phyloP scores from a whole-genome alignment of 2,888 invertebrate genomes.

The Thumatha senex region DNA sequence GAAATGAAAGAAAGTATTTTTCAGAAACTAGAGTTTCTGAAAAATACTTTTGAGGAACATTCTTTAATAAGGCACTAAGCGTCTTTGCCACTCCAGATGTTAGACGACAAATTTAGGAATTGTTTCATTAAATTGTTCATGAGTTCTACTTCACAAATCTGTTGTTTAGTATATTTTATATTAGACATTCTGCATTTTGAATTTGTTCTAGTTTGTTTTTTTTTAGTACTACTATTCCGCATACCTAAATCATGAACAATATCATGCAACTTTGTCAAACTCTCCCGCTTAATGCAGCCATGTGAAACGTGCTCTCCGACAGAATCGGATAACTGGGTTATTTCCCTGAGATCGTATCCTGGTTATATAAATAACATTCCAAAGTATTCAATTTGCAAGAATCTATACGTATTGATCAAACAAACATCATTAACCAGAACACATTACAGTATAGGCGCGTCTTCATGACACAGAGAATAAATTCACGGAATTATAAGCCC shows the following conservation, averaged over 20 bases:
- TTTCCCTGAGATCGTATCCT: not conserved
- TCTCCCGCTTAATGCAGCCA: not conserved
- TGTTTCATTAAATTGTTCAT: too few species aligned
- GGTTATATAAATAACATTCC: slow-evolving; percentile 7
- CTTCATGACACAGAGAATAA: slow-evolving; percentile 7
- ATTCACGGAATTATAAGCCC: slow-evolving; percentile 10
- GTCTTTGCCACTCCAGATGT: too few species aligned
- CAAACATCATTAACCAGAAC: slow-evolving; percentile 20
- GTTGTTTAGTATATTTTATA: too few species aligned
- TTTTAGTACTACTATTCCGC: too few species aligned
- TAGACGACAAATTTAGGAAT: too few species aligned
- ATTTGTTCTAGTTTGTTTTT: too few species aligned
- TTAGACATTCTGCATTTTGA: too few species aligned
- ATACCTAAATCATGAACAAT: not conserved
- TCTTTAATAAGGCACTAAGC: too few species aligned
- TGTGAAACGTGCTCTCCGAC: slow-evolving; percentile 5
- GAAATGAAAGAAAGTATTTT: too few species aligned
- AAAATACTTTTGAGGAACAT: too few species aligned
- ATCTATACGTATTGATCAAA: slow-evolving; percentile 19
- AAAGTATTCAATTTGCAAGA: slow-evolving; percentile 13
- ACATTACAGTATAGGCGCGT: slow-evolving; percentile 22
- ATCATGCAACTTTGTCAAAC: slow-evolving; percentile 5
- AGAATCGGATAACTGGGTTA: not conserved
- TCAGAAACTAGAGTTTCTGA: too few species aligned
- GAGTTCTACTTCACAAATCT: too few species aligned